A percentile compares a stretch with the other conserved stretches of the same genome.
Evolutionary conservation across 2,888 invertebrate species (phyloP).

Genomic region (Heliconius sara): DNA sequence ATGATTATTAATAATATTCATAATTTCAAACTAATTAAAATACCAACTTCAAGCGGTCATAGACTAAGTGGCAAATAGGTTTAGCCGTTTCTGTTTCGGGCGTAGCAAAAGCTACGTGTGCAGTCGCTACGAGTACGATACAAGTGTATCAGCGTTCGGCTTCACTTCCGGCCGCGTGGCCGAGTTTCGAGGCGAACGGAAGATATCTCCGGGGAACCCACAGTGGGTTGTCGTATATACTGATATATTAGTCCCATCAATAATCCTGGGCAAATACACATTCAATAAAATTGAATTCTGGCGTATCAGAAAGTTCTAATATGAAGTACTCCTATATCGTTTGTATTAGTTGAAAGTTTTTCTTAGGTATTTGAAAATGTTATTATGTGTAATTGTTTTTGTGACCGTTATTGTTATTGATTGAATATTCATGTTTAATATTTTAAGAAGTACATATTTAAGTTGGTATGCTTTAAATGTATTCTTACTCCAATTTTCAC

Average conservation of each 20-base stretch:
- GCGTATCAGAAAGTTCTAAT: neutral
- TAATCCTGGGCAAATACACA: conserved; percentile 44
- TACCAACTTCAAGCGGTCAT: neutral
- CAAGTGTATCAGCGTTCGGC: conserved; percentile 42
- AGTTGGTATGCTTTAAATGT: too few species aligned
- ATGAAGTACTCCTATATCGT: neutral
- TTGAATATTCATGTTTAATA: too few species aligned
- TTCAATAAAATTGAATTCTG: conserved; percentile 32
- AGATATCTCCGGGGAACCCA: conserved; percentile 67
- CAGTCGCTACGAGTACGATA: neutral
- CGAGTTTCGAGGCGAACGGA: conserved; percentile 68
- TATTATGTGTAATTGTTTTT: too few species aligned
- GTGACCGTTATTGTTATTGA: too few species aligned
- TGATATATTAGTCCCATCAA: conserved; percentile 50
- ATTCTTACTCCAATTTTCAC: too few species aligned
- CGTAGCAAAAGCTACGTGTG: conserved; percentile 8
- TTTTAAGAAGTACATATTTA: too few species aligned
- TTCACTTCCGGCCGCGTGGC: conserved; percentile 57
- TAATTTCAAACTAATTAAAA: conserved; percentile 5
- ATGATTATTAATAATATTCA: neutral
- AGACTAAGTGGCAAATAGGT: conserved; percentile 11
- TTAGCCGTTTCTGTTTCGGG: conserved; percentile 1
- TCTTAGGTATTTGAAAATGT: too few species aligned
- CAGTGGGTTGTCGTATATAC: conserved; percentile 59
- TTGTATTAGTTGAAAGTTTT: neutral